phyloP scores from a whole-genome alignment of 2,888 invertebrate genomes.

The Lepidonotus clava region DNA sequence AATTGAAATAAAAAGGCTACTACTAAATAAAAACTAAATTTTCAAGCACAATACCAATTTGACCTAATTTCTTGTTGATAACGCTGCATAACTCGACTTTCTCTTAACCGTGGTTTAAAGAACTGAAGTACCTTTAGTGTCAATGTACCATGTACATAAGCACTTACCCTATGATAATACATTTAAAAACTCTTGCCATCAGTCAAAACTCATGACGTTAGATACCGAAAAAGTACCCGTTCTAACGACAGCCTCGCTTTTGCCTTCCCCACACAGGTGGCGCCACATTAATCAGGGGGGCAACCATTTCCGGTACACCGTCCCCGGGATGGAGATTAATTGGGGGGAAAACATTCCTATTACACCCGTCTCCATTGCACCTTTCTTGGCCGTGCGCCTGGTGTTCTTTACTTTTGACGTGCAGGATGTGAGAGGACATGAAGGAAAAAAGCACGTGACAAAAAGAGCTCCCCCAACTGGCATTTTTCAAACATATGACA shows the following conservation, averaged over 20 bases:
- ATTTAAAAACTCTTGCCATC: neutral
- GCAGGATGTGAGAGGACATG: neutral
- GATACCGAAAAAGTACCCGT: neutral
- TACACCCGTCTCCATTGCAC: conserved; percentile 28
- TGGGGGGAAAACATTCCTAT: conserved; percentile 19
- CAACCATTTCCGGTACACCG: conserved; percentile 14
- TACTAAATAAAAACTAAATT: too few species aligned
- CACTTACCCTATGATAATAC: too few species aligned
- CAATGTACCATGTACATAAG: too few species aligned
- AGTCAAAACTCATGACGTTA: neutral
- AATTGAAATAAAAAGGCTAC: too few species aligned
- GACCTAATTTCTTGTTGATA: too few species aligned
- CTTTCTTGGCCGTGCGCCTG: conserved; percentile 21
- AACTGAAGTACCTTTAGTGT: too few species aligned
- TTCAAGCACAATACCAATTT: too few species aligned
- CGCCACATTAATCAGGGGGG: conserved; percentile 28
- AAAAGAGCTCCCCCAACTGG: conserved; percentile 7
- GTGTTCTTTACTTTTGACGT: conserved; percentile 20
- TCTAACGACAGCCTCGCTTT: conserved; percentile 8
- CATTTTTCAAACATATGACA: conserved; percentile 28
- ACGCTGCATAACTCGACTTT: too few species aligned
- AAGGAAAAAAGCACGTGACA: conserved; percentile 1
- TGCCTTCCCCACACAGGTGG: conserved; percentile 2
- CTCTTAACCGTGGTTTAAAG: too few species aligned
- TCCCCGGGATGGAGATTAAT: conserved; percentile 14